Evolutionary conservation across 2,888 invertebrate species (phyloP).

Genomic region (Magallana nippona): DNA sequence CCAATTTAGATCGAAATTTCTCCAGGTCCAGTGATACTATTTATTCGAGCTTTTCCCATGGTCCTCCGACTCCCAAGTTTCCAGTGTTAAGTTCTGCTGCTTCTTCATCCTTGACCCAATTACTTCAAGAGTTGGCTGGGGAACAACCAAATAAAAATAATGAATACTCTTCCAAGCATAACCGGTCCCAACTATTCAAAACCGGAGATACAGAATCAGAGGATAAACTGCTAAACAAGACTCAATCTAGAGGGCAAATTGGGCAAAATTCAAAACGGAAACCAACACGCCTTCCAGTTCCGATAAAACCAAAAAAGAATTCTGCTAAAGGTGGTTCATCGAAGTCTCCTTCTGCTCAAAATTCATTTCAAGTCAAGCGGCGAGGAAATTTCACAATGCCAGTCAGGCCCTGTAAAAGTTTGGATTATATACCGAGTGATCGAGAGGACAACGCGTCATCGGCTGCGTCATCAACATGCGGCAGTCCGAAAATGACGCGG

Average conservation of each 20-base stretch:
- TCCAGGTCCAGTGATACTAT: constrained; percentile 74
- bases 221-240: neutral
- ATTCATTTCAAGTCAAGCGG: constrained; percentile 75
- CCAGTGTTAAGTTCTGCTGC: constrained; percentile 65
- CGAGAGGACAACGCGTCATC: constrained; percentile 71
- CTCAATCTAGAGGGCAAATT: constrained; percentile 6
- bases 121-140: constrained; percentile 68
- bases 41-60: constrained; percentile 65
- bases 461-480: constrained; percentile 69
- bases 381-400: constrained; percentile 70
- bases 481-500: constrained; percentile 71
- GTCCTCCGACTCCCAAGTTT: constrained; percentile 73
- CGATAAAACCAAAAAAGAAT: constrained; percentile 20
- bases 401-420: constrained; percentile 74
- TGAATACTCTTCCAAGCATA: constrained; percentile 22
- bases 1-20: constrained; percentile 63
- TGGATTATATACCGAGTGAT: constrained; percentile 79
- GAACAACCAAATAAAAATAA: constrained; percentile 55
- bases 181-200: neutral
- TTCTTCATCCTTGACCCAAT: constrained; percentile 69
- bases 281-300: constrained; percentile 39
- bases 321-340: neutral
- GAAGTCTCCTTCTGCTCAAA: constrained; percentile 40
- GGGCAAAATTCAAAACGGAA: constrained; percentile 6
- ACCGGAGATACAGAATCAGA: neutral